These are phyloP conservation scores for Scopus umbretta DNA, from an alignment of 2,113 vertebrate genomes.

Conservation along the genomic window DNA sequence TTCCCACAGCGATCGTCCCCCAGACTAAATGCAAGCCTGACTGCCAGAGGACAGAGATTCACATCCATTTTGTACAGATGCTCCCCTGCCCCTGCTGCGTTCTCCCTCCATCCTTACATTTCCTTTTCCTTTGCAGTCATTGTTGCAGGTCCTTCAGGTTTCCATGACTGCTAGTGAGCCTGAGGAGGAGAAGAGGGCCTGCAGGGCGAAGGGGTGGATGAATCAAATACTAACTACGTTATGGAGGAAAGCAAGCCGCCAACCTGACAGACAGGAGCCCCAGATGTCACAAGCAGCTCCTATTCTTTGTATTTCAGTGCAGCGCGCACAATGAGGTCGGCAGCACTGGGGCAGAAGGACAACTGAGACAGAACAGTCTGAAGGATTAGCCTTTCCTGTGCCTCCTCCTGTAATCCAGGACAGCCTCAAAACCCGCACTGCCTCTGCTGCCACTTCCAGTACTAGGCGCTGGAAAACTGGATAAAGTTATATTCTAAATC, in stretches of 20 bases:
- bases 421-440: neutral
- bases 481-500: neutral
- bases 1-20: neutral
- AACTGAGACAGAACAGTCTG: neutral
- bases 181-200: neutral
- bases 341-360: neutral
- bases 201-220: neutral
- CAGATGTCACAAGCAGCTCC: neutral
- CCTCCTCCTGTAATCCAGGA: neutral
- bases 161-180: neutral
- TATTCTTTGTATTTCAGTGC: rapidly evolving
- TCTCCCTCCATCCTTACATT: neutral
- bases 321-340: neutral
- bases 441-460: neutral
- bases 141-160: neutral
- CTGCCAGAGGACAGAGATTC: neutral
- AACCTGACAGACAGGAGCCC: neutral
- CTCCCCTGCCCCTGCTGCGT: neutral
- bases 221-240: neutral
- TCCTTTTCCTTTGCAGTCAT: neutral
- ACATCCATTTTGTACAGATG: neutral
- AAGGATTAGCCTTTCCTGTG: neutral
- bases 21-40: neutral
- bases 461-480: neutral
- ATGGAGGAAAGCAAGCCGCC: neutral